These are phyloP conservation scores for Coilia nasus DNA, from an alignment of 2,797 vertebrate genomes.

Conservation along the genomic window DNA sequence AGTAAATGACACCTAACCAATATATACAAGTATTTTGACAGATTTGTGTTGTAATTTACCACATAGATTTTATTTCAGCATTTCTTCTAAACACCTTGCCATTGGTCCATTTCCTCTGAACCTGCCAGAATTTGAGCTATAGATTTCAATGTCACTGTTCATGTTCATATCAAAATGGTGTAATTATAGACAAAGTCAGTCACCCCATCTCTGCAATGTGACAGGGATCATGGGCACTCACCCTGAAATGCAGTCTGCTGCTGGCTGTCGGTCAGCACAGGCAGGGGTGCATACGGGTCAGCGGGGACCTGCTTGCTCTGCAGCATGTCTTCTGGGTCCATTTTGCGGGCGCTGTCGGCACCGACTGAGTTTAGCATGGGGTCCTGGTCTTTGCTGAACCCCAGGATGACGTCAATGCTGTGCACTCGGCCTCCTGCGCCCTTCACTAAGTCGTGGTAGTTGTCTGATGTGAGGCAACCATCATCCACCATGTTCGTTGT, in stretches of 20 bases:
- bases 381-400: constrained; percentile 82
- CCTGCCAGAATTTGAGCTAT: too few relatives aligned
- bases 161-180: too few relatives aligned
- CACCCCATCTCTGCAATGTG: too few relatives aligned
- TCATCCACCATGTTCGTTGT: constrained; percentile 79
- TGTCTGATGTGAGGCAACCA: constrained; percentile 71
- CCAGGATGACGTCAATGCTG: constrained; percentile 82
- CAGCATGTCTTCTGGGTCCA: constrained; percentile 56
- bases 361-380: constrained; percentile 67
- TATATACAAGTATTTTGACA: too few relatives aligned
- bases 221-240: constrained; percentile 57
- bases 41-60: too few relatives aligned
- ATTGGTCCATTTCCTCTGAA: too few relatives aligned
- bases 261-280: constrained; percentile 64
- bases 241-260: constrained; percentile 71
- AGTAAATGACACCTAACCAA: too few relatives aligned
- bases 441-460: constrained; percentile 78
- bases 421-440: constrained; percentile 72
- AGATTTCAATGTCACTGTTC: too few relatives aligned
- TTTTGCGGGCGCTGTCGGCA: constrained; percentile 61
- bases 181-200: too few relatives aligned
- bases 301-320: constrained; percentile 64
- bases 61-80: too few relatives aligned
- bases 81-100: too few relatives aligned
- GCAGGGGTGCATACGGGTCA: constrained; percentile 68